phyloP scores from a whole-genome alignment of 2,113 vertebrate genomes.

The Corvus cornix region DNA sequence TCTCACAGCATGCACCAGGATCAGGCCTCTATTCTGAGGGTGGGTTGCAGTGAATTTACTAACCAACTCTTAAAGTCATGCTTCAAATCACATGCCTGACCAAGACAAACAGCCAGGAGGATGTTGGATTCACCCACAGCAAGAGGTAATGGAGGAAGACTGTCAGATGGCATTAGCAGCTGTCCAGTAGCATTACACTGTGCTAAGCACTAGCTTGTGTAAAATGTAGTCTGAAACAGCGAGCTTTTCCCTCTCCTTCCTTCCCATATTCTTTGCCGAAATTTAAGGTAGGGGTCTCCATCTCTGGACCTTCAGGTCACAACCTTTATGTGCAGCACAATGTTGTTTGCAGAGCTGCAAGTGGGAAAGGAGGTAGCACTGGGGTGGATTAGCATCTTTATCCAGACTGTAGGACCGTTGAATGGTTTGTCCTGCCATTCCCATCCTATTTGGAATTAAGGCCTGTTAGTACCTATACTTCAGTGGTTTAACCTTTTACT shows the following conservation, averaged over 20 bases:
- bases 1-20: not conserved
- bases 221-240: not conserved
- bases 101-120: not conserved
- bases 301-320: not conserved
- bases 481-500: not conserved
- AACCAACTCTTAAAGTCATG: not conserved
- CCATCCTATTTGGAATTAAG: not conserved
- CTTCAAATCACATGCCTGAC: not conserved
- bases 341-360: not conserved
- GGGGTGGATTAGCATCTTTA: not conserved
- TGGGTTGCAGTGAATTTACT: not conserved
- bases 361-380: not conserved
- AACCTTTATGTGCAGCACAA: not conserved
- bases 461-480: not conserved
- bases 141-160: not conserved
- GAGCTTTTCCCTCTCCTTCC: not conserved
- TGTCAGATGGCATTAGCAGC: not conserved
- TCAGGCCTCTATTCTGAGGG: not conserved
- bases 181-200: not conserved
- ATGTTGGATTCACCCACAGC: not conserved
- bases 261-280: not conserved
- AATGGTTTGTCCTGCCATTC: not conserved
- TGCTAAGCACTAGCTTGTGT: not conserved
- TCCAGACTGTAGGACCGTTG: not conserved
- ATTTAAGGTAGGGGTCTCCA: not conserved